phyloP scores from a whole-genome alignment of 2,888 invertebrate species.

The Formica aserva region DNA sequence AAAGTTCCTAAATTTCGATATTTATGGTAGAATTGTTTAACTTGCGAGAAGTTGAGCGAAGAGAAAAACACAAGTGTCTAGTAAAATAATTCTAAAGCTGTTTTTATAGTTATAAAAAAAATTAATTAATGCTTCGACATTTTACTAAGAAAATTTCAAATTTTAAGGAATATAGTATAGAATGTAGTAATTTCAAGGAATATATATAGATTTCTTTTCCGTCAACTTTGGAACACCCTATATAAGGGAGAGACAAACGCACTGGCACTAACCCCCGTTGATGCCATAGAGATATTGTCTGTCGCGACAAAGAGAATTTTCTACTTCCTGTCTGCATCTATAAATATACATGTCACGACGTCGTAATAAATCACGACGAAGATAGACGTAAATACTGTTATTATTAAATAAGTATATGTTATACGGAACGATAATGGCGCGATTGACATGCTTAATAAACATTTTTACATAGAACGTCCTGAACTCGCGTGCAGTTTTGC shows the following conservation, averaged over 20 bases:
- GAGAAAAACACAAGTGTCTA: neutral
- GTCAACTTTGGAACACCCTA: conserved; percentile 14
- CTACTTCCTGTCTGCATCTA: conserved; percentile 50
- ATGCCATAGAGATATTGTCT: conserved; percentile 39
- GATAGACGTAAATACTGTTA: neutral
- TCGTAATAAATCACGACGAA: conserved; percentile 2
- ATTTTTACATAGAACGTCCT: neutral
- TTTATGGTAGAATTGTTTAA: neutral
- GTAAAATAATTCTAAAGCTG: neutral
- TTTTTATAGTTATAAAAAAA: neutral
- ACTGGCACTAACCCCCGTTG: conserved; percentile 8
- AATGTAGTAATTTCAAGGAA: neutral
- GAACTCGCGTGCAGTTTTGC: neutral
- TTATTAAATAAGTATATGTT: conserved; percentile 32
- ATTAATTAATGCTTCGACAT: neutral
- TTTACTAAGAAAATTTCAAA: neutral
- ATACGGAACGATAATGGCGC: neutral
- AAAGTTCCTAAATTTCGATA: neutral
- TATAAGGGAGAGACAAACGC: conserved; percentile 25
- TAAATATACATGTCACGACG: conserved; percentile 24
- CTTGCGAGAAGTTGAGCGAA: neutral
- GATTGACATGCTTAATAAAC: conserved; percentile 1
- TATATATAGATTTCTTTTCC: neutral
- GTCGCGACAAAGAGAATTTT: conserved; percentile 46
- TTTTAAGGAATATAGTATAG: neutral